A percentile compares a stretch with the other conserved stretches of the same genome.
Evolutionary conservation across 2,888 invertebrate genomes (phyloP).

Genomic region (Bombyx huttoni): DNA sequence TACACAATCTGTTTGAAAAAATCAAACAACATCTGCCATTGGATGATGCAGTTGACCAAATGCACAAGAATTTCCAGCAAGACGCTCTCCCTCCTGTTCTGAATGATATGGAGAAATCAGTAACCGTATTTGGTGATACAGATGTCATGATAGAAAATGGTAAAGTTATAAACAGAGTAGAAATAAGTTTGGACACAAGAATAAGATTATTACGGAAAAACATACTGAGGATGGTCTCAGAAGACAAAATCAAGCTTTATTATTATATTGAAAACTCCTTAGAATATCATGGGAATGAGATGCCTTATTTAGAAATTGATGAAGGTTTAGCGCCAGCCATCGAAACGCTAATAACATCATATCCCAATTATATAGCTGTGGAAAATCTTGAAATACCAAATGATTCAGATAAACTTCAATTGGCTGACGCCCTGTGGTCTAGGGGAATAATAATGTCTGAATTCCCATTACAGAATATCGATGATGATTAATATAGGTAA

Average conservation of each 20-base stretch:
- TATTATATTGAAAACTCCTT: slow-evolving; percentile 88
- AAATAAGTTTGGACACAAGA: slow-evolving; percentile 76
- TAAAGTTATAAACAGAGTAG: slow-evolving; percentile 74
- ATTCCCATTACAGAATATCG: slow-evolving; percentile 65
- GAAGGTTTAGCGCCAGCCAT: slow-evolving; percentile 78
- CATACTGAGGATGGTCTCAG: slow-evolving; percentile 75
- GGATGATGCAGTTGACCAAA: slow-evolving; percentile 88
- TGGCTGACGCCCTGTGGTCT: slow-evolving; percentile 85
- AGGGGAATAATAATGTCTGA: slow-evolving; percentile 84
- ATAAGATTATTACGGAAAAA: slow-evolving; percentile 73
- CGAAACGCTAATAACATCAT: slow-evolving; percentile 78
- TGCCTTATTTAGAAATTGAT: slow-evolving; percentile 78
- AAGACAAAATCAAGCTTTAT: slow-evolving; percentile 78
- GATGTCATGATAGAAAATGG: slow-evolving; percentile 77
- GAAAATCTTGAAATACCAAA: slow-evolving; percentile 78
- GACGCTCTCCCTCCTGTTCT: slow-evolving; percentile 90
- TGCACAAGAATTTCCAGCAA: slow-evolving; percentile 87
- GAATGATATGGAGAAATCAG: slow-evolving; percentile 74
- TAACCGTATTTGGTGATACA: slow-evolving; percentile 81
- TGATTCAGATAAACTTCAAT: slow-evolving; percentile 75
- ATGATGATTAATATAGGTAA: slow-evolving; percentile 36
- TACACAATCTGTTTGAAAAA: slow-evolving; percentile 71
- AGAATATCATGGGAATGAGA: slow-evolving; percentile 87
- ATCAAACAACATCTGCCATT: slow-evolving; percentile 75
- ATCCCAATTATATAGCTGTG: slow-evolving; percentile 84